Conservation (phyloP, 2,113 vertebrate genomes). For the Amphiprion ocellaris region DNA sequence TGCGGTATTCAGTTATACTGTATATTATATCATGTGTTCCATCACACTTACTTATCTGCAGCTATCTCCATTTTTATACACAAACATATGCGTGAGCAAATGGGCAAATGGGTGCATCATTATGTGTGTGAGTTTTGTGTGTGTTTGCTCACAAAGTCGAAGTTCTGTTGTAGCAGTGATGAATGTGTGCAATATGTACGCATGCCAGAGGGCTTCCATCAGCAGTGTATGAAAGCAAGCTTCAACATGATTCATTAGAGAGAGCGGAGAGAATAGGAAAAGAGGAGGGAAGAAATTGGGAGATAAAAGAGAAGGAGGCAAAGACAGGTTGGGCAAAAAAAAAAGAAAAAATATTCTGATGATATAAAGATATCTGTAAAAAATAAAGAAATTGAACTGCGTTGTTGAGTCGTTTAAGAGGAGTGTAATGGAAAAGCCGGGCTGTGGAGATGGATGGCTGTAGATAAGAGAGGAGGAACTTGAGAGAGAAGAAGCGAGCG, state of each 20-base stretch:
- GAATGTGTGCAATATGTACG: conserved; percentile 85
- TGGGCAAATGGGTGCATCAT: conserved; percentile 30
- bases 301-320: conserved; percentile 18
- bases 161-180: conserved; percentile 78
- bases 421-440: neutral
- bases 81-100: conserved; percentile 45
- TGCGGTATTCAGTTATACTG: neutral
- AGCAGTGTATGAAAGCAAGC: conserved; percentile 77
- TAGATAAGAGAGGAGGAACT: neutral
- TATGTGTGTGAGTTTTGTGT: conserved; percentile 35
- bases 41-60: neutral
- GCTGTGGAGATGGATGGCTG: neutral
- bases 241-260: conserved; percentile 82
- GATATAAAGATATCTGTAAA: conserved; percentile 5
- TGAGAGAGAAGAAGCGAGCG: neutral
- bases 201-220: conserved; percentile 82
- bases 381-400: neutral
- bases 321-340: conserved; percentile 23
- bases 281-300: conserved; percentile 3
- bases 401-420: conserved; percentile 1
- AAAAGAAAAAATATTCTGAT: conserved; percentile 17
- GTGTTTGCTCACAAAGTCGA: conserved; percentile 63
- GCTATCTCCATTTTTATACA: conserved; percentile 10
- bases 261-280: conserved; percentile 9
- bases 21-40: neutral